Evolutionary conservation across 1,140 invertebrate species (phyloP).

Genomic region (Conopomorpha cramerella): DNA sequence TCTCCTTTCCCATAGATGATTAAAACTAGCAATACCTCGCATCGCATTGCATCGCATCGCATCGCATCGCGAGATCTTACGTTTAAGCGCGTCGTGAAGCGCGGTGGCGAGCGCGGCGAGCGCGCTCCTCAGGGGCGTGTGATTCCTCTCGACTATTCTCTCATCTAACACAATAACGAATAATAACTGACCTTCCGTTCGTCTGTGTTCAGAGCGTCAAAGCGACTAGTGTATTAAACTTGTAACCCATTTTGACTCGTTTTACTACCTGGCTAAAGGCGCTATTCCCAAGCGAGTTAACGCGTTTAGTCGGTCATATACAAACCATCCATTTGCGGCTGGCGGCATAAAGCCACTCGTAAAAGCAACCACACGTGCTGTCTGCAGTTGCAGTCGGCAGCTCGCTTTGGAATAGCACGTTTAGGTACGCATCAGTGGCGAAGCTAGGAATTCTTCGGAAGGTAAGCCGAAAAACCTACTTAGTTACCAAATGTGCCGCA

Average conservation of each 20-base stretch:
- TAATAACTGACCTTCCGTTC: background rate
- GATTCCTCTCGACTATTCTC: conserved; percentile 60
- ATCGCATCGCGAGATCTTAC: conserved; percentile 56
- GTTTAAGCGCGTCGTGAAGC: conserved; percentile 64
- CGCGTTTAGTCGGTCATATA: background rate
- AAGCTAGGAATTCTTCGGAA: too few species aligned
- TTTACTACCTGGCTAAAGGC: conserved; percentile 1
- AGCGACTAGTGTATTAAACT: background rate
- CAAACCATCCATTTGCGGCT: too few species aligned
- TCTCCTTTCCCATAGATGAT: too few species aligned
- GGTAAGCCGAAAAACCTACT: too few species aligned
- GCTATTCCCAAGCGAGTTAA: background rate
- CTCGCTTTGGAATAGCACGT: too few species aligned
- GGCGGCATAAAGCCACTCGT: too few species aligned
- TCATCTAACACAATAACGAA: conserved; percentile 50
- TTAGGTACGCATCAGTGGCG: too few species aligned
- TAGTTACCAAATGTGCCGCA: too few species aligned
- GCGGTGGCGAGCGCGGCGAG: conserved; percentile 63
- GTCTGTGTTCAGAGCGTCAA: background rate
- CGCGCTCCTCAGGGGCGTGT: conserved; percentile 56
- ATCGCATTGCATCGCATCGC: conserved; percentile 13
- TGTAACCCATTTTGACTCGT: too few species aligned
- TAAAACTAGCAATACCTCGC: too few species aligned
- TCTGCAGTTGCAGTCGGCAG: too few species aligned
- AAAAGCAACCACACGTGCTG: too few species aligned